These are phyloP conservation scores for Buceros bicornis DNA, from an alignment of 2,797 vertebrate species.

Conservation along the genomic window DNA sequence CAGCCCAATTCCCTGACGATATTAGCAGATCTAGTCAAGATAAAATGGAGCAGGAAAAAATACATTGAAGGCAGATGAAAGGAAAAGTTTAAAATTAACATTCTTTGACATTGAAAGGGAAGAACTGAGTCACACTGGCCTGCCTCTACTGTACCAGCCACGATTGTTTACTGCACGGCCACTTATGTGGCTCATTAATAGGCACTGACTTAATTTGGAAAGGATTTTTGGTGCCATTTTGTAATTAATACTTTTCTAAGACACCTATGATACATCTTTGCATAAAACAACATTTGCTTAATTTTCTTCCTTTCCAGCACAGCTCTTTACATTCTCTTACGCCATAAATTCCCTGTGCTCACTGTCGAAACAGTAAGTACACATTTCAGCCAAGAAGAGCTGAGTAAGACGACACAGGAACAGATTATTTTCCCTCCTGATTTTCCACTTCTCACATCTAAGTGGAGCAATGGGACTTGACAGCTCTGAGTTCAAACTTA, in stretches of 20 bases:
- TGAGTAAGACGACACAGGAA: not conserved
- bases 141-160: conserved; percentile 22
- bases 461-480: conserved; percentile 70
- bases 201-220: conserved; percentile 43
- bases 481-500: conserved; percentile 74
- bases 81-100: conserved; percentile 44
- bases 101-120: conserved; percentile 54
- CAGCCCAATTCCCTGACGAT: not conserved
- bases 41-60: conserved; percentile 62
- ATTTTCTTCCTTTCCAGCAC: conserved; percentile 11
- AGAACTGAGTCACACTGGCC: conserved; percentile 46
- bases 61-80: conserved; percentile 64
- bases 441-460: conserved; percentile 66
- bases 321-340: not conserved
- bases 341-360: not conserved
- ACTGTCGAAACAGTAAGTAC: not conserved
- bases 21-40: conserved; percentile 45
- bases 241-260: conserved; percentile 54
- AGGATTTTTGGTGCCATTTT: conserved; percentile 41
- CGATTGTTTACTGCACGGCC: conserved; percentile 30
- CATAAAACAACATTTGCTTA: not conserved
- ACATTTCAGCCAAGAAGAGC: not conserved
- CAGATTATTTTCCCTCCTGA: conserved; percentile 31
- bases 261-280: conserved; percentile 34
- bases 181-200: conserved; percentile 51